Conservation (phyloP, 2,797 vertebrate genomes). For the Urocyon cinereoargenteus region DNA sequence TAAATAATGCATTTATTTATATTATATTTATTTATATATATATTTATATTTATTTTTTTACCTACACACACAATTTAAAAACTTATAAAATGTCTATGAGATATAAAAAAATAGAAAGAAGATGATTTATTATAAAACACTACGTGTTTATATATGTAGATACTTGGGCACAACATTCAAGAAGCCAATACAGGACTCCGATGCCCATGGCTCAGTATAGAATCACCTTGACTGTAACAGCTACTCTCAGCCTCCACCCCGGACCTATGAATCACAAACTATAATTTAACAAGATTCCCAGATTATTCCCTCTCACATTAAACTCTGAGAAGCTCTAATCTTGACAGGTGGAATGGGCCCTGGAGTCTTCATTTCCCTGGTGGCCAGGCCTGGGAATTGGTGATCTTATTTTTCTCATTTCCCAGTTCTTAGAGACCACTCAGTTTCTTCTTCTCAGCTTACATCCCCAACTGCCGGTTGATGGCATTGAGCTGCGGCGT, state of each 20-base stretch:
- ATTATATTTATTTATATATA: too few species aligned
- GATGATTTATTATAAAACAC: background rate
- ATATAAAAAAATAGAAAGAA: background rate
- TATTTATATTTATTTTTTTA: background rate
- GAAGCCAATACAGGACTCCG: background rate
- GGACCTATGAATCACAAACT: background rate
- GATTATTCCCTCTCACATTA: background rate
- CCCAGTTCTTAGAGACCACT: background rate
- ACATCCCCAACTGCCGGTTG: background rate
- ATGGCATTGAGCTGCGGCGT: background rate
- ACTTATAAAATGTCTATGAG: conserved; percentile 18
- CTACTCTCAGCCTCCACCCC: background rate
- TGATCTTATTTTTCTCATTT: conserved; percentile 21
- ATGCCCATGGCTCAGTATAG: background rate
- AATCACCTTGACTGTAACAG: background rate
- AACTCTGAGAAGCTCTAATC: background rate
- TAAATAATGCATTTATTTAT: background rate
- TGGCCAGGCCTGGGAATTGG: too few species aligned
- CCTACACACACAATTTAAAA: background rate
- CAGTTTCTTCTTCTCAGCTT: background rate
- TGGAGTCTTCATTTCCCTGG: background rate
- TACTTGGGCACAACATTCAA: background rate
- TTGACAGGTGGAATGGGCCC: background rate
- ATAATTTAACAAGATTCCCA: background rate
- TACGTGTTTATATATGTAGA: background rate